A percentile compares a stretch with the other conserved stretches of the same genome.
Evolutionary conservation across 2,797 vertebrate species (phyloP).

Genomic region (Austrolebias charrua): DNA sequence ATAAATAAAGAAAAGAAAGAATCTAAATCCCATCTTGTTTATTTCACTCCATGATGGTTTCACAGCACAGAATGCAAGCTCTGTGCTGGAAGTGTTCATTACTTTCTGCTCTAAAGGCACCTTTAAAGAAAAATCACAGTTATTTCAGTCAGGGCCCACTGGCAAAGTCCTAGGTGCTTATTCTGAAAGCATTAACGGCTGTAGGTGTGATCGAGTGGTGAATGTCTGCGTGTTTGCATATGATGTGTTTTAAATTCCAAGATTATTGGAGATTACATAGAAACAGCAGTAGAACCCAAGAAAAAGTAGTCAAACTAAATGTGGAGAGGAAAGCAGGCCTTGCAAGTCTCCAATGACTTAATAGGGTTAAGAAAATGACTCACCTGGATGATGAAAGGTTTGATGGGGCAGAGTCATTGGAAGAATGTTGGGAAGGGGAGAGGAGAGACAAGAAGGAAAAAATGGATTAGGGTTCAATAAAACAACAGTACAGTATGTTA

Average conservation of each 20-base stretch:
- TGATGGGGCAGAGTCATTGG: slow-evolving; percentile 25
- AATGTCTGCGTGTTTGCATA: slow-evolving; percentile 22
- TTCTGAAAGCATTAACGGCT: slow-evolving; percentile 37
- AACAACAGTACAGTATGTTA: slow-evolving; percentile 38
- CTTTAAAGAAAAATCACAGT: slow-evolving; percentile 61
- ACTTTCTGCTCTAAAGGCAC: slow-evolving; percentile 44
- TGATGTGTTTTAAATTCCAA: neutral
- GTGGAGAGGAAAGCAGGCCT: neutral
- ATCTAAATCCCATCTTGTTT: slow-evolving; percentile 37
- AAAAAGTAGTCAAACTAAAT: slow-evolving; percentile 16
- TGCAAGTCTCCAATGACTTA: slow-evolving; percentile 5
- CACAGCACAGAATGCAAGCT: slow-evolving; percentile 32
- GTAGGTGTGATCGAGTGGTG: slow-evolving; percentile 42
- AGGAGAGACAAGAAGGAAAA: slow-evolving; percentile 32
- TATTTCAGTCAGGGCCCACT: slow-evolving; percentile 53
- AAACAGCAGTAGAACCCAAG: slow-evolving; percentile 4
- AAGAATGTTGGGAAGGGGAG: slow-evolving; percentile 15
- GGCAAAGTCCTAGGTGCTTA: slow-evolving; percentile 33
- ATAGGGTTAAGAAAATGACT: slow-evolving; percentile 53
- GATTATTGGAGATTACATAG: slow-evolving; percentile 7
- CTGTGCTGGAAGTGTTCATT: slow-evolving; percentile 52
- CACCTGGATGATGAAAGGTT: slow-evolving; percentile 64
- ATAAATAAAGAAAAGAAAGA: slow-evolving; percentile 32
- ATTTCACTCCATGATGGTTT: slow-evolving; percentile 47
- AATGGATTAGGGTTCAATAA: slow-evolving; percentile 22